Percentiles rank a stretch among this genome's conserved stretches.
phyloP scores from a whole-genome alignment of 1,140 invertebrate species.

The Cotesia glomerata region DNA sequence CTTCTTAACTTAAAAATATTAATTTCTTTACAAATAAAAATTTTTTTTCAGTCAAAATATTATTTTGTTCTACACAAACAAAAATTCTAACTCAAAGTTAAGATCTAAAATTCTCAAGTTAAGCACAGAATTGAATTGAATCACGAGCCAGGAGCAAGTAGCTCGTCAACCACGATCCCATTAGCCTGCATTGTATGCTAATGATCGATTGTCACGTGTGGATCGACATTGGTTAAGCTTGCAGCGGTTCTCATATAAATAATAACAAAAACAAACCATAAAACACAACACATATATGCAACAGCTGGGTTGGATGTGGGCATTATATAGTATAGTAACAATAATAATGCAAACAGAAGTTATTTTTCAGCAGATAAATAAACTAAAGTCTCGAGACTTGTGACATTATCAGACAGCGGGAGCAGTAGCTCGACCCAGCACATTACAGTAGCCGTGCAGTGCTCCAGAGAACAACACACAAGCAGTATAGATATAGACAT shows the following conservation, averaged over 20 bases:
- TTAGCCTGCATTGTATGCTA: conserved; percentile 57
- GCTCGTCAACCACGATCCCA: conserved; percentile 53
- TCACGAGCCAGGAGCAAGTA: conserved; percentile 30
- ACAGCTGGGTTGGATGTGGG: too few relatives aligned
- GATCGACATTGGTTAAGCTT: conserved; percentile 47
- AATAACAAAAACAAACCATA: background rate
- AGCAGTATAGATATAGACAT: background rate
- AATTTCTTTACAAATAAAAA: too few relatives aligned
- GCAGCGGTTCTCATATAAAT: conserved; percentile 40
- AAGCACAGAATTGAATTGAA: too few relatives aligned
- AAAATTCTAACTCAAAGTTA: too few relatives aligned
- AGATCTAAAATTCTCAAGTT: background rate
- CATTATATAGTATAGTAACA: too few relatives aligned
- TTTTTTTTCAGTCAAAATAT: too few relatives aligned
- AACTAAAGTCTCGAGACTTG: background rate
- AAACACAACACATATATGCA: background rate
- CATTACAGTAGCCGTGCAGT: background rate
- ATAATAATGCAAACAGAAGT: background rate
- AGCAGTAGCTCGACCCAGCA: background rate
- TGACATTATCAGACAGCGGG: conserved; percentile 1
- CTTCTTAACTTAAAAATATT: too few relatives aligned
- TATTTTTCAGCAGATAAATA: background rate
- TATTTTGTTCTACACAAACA: too few relatives aligned
- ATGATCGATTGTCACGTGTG: conserved; percentile 50
- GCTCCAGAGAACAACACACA: background rate